Percentiles rank a stretch among this genome's conserved stretches.
Conservation (phyloP, 2,797 vertebrate genomes). For the Rhincodon typus region DNA sequence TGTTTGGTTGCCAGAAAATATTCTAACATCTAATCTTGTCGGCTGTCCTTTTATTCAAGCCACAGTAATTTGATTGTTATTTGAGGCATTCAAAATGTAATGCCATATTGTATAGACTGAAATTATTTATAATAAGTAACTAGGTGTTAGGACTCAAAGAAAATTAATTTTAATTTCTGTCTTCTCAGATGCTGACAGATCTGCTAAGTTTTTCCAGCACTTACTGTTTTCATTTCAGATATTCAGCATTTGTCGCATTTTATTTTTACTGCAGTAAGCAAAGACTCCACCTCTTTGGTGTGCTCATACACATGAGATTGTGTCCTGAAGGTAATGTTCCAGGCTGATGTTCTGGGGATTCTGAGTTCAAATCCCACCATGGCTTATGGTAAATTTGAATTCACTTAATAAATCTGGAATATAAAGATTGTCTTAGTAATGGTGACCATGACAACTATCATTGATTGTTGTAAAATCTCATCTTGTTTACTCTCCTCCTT, state of each 20-base stretch:
- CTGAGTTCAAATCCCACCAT: no score
- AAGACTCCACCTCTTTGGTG: neutral
- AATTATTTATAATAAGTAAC: no score
- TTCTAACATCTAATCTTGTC: neutral
- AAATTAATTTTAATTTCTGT: neutral
- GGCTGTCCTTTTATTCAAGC: neutral
- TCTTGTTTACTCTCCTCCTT: no score
- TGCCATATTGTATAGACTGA: neutral
- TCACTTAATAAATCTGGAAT: no score
- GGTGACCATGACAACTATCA: no score
- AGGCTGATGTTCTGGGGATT: no score
- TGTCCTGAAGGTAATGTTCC: no score
- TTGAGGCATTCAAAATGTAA: neutral
- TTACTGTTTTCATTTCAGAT: neutral
- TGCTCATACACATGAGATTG: neutral
- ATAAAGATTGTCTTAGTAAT: no score
- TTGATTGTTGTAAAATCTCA: no score
- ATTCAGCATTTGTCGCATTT: neutral
- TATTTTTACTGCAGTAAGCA: neutral
- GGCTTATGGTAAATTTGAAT: no score
- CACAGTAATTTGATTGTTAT: neutral
- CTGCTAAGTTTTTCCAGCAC: neutral
- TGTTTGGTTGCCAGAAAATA: neutral
- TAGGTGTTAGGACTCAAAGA: neutral
- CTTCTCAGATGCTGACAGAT: neutral